A percentile compares a stretch with the other conserved stretches of the same genome.
phyloP scores from a whole-genome alignment of 2,797 vertebrate genomes.

The Diplodus puntazzo region DNA sequence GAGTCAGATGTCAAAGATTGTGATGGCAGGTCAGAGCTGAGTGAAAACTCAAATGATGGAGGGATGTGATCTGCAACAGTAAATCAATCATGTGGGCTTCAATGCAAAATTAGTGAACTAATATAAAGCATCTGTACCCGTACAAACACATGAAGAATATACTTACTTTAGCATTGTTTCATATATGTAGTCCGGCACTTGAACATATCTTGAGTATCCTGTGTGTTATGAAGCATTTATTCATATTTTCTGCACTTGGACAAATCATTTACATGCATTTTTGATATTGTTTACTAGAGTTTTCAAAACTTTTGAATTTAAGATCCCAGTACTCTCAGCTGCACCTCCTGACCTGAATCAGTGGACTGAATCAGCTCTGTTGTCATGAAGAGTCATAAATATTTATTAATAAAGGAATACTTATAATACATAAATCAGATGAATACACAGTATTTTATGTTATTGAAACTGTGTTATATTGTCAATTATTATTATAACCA shows the following conservation, averaged over 20 bases:
- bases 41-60: conserved; percentile 51
- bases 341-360: not conserved
- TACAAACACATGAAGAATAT: not conserved
- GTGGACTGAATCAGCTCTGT: not conserved
- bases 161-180: too few relatives aligned
- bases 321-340: not conserved
- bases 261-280: not conserved
- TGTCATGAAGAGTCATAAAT: not conserved
- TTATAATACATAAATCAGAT: not conserved
- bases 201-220: not conserved
- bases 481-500: not conserved
- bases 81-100: conserved; percentile 16
- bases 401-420: not conserved
- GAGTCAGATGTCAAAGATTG: conserved; percentile 66
- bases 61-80: conserved; percentile 34
- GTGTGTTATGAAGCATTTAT: too few relatives aligned
- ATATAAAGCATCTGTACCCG: not conserved
- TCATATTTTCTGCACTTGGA: too few relatives aligned
- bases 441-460: too few relatives aligned
- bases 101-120: conserved; percentile 11
- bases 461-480: not conserved
- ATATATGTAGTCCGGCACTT: not conserved
- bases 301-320: not conserved
- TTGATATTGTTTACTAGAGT: not conserved
- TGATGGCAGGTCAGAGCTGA: conserved; percentile 59